Evolutionary conservation across 2,113 vertebrate genomes (phyloP).

Genomic region (Orientallactaga bullata): DNA sequence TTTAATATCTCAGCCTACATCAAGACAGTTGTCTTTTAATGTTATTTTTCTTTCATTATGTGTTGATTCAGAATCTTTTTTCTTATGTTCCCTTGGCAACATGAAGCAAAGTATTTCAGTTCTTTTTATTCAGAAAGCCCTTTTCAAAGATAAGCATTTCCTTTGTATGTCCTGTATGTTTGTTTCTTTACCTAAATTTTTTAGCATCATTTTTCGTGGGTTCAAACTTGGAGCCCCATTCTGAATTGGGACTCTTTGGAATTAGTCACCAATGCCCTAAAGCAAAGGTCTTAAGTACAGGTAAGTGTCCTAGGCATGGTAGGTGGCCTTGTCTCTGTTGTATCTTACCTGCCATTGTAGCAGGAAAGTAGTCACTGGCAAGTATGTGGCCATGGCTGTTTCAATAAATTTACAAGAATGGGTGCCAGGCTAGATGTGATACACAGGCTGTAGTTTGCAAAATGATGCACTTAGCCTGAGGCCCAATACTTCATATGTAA

Average conservation of each 20-base stretch:
- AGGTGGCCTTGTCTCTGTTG: no score
- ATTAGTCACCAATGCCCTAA: no score
- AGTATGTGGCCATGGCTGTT: no score
- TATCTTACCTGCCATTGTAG: no score
- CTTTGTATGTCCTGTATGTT: neutral
- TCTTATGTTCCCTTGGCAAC: neutral
- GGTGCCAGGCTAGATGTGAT: no score
- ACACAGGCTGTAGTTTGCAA: no score
- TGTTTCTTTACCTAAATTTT: neutral
- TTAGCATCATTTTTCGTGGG: neutral
- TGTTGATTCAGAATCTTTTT: neutral
- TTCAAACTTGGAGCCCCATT: neutral
- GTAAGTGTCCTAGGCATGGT: no score
- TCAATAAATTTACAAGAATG: no score
- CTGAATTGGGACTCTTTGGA: neutral
- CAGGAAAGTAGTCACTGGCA: no score
- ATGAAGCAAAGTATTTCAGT: neutral
- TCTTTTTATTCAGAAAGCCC: neutral
- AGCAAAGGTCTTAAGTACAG: no score
- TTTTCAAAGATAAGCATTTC: neutral
- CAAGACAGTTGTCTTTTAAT: neutral
- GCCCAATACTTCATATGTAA: neutral
- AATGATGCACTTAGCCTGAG: neutral
- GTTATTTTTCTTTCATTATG: neutral
- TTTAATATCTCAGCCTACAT: neutral